phyloP scores from a whole-genome alignment of 2,888 invertebrate genomes.

The Euplexia lucipara region DNA sequence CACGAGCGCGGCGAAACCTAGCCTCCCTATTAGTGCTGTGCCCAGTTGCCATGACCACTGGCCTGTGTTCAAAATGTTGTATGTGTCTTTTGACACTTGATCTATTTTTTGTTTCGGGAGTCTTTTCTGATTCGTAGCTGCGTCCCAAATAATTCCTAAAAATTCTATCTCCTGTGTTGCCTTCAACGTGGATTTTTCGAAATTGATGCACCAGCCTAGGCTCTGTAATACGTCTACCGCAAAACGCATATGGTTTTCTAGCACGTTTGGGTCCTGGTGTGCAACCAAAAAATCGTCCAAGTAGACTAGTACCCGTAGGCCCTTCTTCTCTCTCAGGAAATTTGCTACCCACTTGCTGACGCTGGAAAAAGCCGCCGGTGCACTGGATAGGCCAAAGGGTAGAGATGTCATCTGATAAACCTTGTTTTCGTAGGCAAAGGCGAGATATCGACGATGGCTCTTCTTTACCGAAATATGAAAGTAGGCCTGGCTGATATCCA shows the following conservation, averaged over 20 bases:
- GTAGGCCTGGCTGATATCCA: constrained; percentile 44
- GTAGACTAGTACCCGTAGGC: constrained; percentile 41
- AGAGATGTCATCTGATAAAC: constrained; percentile 48
- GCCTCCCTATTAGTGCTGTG: constrained; percentile 41
- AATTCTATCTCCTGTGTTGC: constrained; percentile 40
- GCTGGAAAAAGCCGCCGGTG: constrained; percentile 39
- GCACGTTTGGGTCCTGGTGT: constrained; percentile 27
- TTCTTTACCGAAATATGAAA: constrained; percentile 36
- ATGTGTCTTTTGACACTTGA: too few relatives aligned
- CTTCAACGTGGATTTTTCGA: constrained; percentile 24
- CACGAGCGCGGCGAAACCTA: constrained; percentile 47
- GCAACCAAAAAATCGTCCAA: constrained; percentile 45
- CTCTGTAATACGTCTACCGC: constrained; percentile 18
- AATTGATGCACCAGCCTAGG: constrained; percentile 43
- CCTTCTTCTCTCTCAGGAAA: constrained; percentile 20
- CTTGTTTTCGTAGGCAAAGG: constrained; percentile 20
- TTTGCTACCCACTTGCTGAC: constrained; percentile 51
- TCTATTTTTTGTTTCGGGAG: too few relatives aligned
- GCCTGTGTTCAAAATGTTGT: neutral
- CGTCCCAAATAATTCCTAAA: constrained; percentile 56
- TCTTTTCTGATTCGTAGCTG: constrained; percentile 12
- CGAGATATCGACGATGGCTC: constrained; percentile 38
- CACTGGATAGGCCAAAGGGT: constrained; percentile 49
- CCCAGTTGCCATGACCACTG: constrained; percentile 48
- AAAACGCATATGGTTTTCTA: constrained; percentile 22